These are phyloP conservation scores for Takifugu rubripes DNA, from an alignment of 2,797 vertebrate genomes.

Conservation along the genomic window DNA sequence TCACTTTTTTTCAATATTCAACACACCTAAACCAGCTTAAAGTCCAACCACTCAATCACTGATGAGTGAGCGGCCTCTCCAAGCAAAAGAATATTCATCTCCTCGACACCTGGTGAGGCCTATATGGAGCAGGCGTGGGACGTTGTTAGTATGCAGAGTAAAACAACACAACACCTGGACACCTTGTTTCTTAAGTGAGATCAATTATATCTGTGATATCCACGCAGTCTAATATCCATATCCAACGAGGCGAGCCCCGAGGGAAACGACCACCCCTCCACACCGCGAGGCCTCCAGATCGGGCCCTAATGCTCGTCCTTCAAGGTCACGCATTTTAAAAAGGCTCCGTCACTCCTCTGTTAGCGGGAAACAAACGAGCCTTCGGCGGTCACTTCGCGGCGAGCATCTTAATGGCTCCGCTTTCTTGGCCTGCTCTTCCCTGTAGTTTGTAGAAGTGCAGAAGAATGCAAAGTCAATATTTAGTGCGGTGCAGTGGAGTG, in stretches of 20 bases:
- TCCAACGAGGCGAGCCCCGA: slow-evolving; percentile 34
- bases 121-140: too few species aligned
- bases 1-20: not conserved
- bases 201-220: slow-evolving; percentile 52
- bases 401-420: slow-evolving; percentile 12
- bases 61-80: too few species aligned
- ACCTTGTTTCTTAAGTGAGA: slow-evolving; percentile 22
- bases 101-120: too few species aligned
- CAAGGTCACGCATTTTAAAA: slow-evolving; percentile 32
- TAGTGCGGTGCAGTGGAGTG: slow-evolving; percentile 14
- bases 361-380: slow-evolving; percentile 31
- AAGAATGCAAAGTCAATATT: slow-evolving; percentile 41
- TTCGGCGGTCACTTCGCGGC: slow-evolving; percentile 11
- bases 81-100: too few species aligned
- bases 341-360: not conserved
- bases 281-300: slow-evolving; percentile 39
- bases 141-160: slow-evolving; percentile 1
- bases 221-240: slow-evolving; percentile 49
- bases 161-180: slow-evolving; percentile 15
- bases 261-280: slow-evolving; percentile 25
- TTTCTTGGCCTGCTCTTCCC: slow-evolving; percentile 11
- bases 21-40: too few species aligned
- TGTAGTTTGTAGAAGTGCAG: slow-evolving; percentile 28
- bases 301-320: slow-evolving; percentile 40
- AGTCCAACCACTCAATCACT: too few species aligned